These are phyloP conservation scores for Apus apus DNA, from an alignment of 2,113 vertebrate genomes.

Conservation along the genomic window DNA sequence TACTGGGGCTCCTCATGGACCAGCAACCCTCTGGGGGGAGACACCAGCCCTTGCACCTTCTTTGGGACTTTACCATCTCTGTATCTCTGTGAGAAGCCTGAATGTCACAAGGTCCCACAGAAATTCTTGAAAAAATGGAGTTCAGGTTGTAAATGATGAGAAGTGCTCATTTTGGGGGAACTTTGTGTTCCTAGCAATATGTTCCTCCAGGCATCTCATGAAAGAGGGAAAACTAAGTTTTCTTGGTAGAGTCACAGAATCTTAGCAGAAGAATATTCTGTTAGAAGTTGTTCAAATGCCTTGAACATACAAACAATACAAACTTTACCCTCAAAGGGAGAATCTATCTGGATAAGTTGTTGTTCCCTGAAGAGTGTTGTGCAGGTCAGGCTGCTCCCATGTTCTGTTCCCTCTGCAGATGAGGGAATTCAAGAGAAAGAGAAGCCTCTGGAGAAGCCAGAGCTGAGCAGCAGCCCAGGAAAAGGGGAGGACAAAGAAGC, in stretches of 20 bases:
- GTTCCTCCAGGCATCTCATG: neutral
- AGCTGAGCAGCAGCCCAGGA: constrained; percentile 65
- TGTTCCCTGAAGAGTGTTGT: neutral
- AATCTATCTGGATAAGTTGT: neutral
- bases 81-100: neutral
- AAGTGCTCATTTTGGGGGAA: neutral
- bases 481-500: constrained; percentile 82
- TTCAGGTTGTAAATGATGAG: neutral
- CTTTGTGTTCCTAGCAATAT: neutral
- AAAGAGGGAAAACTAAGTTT: neutral
- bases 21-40: no score
- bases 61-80: neutral
- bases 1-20: neutral
- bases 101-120: neutral
- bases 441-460: constrained; percentile 79
- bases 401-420: constrained; percentile 51
- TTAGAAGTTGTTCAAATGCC: neutral
- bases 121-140: neutral
- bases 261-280: neutral
- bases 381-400: neutral
- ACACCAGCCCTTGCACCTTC: neutral
- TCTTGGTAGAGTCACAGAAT: neutral
- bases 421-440: constrained; percentile 80
- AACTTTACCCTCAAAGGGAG: neutral
- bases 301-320: accelerated